Conservation (phyloP, 2,113 vertebrate genomes). For the Capricornis sumatraensis region DNA sequence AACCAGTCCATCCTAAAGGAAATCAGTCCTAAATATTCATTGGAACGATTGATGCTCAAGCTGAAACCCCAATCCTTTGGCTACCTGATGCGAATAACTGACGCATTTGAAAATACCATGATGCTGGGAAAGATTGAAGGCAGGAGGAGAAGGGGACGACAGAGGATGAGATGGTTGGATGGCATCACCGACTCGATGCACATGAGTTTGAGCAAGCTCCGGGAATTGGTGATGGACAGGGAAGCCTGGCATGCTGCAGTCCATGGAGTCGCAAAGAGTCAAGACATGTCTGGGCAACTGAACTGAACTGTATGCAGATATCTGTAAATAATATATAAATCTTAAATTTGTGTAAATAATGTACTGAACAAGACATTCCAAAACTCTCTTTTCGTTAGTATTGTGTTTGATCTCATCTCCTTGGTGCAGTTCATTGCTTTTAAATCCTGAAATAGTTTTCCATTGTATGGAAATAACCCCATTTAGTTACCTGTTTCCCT, state of each 20-base stretch:
- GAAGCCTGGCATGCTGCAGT: neutral
- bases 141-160: neutral
- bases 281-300: neutral
- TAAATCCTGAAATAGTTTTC: conserved; percentile 43
- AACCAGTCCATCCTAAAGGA: neutral
- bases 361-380: neutral
- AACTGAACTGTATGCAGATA: neutral
- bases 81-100: neutral
- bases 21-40: neutral
- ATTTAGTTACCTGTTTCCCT: conserved; percentile 6
- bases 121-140: neutral
- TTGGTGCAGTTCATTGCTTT: conserved; percentile 40
- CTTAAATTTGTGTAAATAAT: conserved; percentile 35
- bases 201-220: neutral
- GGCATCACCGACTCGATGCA: neutral
- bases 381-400: neutral
- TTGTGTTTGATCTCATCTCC: neutral
- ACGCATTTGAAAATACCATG: neutral
- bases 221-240: neutral
- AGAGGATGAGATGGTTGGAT: neutral
- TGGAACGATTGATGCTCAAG: neutral
- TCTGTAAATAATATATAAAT: conserved; percentile 27
- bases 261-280: neutral
- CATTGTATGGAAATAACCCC: conserved; percentile 1
- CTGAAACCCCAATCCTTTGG: neutral